phyloP scores from a whole-genome alignment of 2,888 invertebrate genomes.

The Drosophila parthenogenetica region DNA sequence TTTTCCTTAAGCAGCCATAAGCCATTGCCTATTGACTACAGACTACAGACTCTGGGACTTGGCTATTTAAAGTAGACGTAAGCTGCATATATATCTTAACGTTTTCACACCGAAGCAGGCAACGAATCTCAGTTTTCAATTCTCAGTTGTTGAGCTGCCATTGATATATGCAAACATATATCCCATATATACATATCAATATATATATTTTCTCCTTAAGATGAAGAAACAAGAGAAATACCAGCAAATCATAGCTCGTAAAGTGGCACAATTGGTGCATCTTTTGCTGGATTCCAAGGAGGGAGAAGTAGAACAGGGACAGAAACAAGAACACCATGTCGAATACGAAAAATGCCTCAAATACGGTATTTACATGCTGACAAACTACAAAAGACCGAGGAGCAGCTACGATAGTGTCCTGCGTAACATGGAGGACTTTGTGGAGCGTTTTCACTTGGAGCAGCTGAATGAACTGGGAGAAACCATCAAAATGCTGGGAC shows the following conservation, averaged over 20 bases:
- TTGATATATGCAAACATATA: constrained; percentile 3
- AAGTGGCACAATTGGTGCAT: constrained; percentile 34
- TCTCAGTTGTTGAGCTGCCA: constrained; percentile 1
- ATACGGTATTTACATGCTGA: background rate
- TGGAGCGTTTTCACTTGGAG: constrained; percentile 40
- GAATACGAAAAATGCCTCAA: constrained; percentile 15
- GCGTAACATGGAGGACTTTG: constrained; percentile 26
- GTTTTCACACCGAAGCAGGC: constrained; percentile 5
- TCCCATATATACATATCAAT: constrained; percentile 8
- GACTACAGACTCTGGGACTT: constrained; percentile 11
- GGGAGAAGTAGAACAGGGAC: no score
- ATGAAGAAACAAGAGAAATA: constrained; percentile 4
- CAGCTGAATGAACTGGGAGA: constrained; percentile 18
- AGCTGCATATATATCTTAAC: constrained; percentile 29
- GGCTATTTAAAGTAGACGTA: constrained; percentile 24
- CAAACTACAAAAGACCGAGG: background rate
- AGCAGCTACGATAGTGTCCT: background rate
- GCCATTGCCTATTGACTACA: constrained; percentile 35
- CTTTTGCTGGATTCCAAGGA: constrained; percentile 5
- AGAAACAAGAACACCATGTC: background rate
- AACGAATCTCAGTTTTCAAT: constrained; percentile 27
- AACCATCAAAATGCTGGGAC: constrained; percentile 25
- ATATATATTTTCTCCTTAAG: constrained; percentile 31
- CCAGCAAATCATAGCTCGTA: constrained; percentile 8
- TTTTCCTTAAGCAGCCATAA: constrained; percentile 51